phyloP scores from a whole-genome alignment of 1,140 invertebrate species.

The Holcopasites calliopsidis region DNA sequence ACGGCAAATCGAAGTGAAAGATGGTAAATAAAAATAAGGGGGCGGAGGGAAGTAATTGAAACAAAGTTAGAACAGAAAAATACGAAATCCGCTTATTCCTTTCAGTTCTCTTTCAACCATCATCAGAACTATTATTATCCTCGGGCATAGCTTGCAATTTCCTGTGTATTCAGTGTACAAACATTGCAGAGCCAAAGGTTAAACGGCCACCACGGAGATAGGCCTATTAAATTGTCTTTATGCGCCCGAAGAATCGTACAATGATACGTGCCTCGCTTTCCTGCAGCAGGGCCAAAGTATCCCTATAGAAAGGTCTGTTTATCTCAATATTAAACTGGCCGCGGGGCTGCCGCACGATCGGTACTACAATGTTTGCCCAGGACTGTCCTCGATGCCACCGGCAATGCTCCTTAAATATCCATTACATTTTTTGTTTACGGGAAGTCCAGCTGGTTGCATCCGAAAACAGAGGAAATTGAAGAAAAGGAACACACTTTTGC shows the following conservation, averaged over 20 bases:
- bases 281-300: slow-evolving; percentile 31
- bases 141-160: no score
- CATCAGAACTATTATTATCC: no score
- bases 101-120: no score
- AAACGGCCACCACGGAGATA: not conserved
- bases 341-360: slow-evolving; percentile 12
- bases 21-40: no score
- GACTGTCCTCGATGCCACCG: slow-evolving; percentile 23
- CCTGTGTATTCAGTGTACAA: not conserved
- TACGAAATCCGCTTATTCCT: no score
- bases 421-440: slow-evolving; percentile 30
- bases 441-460: not conserved
- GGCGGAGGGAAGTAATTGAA: no score
- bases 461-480: not conserved
- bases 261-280: slow-evolving; percentile 43
- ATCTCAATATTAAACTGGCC: slow-evolving; percentile 26
- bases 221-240: slow-evolving; percentile 39
- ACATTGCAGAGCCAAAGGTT: not conserved
- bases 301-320: slow-evolving; percentile 39
- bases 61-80: no score
- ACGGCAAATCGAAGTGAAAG: no score
- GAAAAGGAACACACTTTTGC: not conserved
- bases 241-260: slow-evolving; percentile 34
- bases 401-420: slow-evolving; percentile 34
- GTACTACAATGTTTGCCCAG: slow-evolving; percentile 46